A percentile compares a stretch with the other conserved stretches of the same genome.
Evolutionary conservation across 2,888 invertebrate genomes (phyloP).

Genomic region (Zygaena filipendulae): DNA sequence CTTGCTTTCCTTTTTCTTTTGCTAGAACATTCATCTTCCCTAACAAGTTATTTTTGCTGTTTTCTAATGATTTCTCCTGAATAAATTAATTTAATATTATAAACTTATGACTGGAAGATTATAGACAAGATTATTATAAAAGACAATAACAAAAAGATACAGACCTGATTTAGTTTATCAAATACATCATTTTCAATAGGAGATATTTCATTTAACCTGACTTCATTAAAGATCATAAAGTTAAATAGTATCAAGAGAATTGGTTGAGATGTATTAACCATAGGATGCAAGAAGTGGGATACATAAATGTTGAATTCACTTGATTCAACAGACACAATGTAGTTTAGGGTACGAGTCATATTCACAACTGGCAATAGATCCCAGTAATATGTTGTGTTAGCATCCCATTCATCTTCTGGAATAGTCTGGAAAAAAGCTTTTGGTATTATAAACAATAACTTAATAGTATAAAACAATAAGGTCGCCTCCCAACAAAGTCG

Average conservation of each 20-base stretch:
- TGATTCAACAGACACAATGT: conserved; percentile 31
- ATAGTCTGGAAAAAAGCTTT: conserved; percentile 26
- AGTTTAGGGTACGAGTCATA: conserved; percentile 39
- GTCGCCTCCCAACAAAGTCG: no score
- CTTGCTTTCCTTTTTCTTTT: conserved; percentile 40
- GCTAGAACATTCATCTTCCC: conserved; percentile 46
- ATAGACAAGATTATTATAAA: no score
- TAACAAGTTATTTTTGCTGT: conserved; percentile 34
- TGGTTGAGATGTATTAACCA: conserved; percentile 24
- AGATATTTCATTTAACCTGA: conserved; percentile 29
- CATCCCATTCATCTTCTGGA: conserved; percentile 33
- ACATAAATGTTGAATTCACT: conserved; percentile 24
- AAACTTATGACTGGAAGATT: no score
- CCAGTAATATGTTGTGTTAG: conserved; percentile 42
- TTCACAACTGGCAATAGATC: conserved; percentile 51
- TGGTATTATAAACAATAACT: no score
- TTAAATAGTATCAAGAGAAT: conserved; percentile 40
- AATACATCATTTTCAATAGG: conserved; percentile 41
- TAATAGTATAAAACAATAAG: no score
- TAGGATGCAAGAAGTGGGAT: conserved; percentile 42
- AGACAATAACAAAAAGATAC: no score
- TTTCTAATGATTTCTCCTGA: conserved; percentile 41
- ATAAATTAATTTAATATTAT: conserved; percentile 13
- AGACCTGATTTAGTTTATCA: conserved; percentile 24
- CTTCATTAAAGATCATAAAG: conserved; percentile 38